phyloP scores from a whole-genome alignment of 1,140 invertebrate species.

The Melipona quadrifasciata region DNA sequence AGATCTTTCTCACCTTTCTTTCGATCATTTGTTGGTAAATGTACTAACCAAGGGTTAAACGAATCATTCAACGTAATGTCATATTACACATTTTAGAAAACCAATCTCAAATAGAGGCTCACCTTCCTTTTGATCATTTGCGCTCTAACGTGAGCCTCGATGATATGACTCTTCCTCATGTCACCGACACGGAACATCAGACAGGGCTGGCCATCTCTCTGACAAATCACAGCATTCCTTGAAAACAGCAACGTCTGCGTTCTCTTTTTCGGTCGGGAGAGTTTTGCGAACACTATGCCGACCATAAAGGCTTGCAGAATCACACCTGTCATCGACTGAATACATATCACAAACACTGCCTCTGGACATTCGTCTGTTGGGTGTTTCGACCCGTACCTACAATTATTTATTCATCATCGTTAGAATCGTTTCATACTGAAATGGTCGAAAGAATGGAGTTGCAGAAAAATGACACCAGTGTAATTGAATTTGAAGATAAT shows the following conservation, averaged over 20 bases:
- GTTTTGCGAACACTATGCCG: slow-evolving; percentile 97
- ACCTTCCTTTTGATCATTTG: slow-evolving; percentile 88
- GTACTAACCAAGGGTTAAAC: too few relatives aligned
- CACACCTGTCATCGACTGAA: slow-evolving; percentile 97
- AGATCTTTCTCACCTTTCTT: slow-evolving; percentile 50
- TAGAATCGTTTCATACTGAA: background rate
- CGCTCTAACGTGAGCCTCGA: slow-evolving; percentile 94
- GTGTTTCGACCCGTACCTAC: slow-evolving; percentile 75
- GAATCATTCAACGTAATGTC: too few relatives aligned
- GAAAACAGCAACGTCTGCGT: slow-evolving; percentile 98
- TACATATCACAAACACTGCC: slow-evolving; percentile 97
- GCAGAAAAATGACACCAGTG: too few relatives aligned
- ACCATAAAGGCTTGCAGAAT: slow-evolving; percentile 94
- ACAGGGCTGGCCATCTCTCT: slow-evolving; percentile 93
- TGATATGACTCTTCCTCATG: slow-evolving; percentile 98
- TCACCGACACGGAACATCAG: slow-evolving; percentile 98
- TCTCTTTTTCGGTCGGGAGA: slow-evolving; percentile 98
- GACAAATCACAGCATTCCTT: slow-evolving; percentile 95
- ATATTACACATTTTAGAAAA: background rate
- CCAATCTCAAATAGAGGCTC: too few relatives aligned
- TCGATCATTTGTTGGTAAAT: slow-evolving; percentile 87
- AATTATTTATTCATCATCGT: slow-evolving; percentile 7
- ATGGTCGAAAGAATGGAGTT: too few relatives aligned
- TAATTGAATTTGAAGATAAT: too few relatives aligned
- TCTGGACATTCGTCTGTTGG: slow-evolving; percentile 98